Evolutionary conservation across 1,140 invertebrate genomes (phyloP).

Genomic region (Anagrus nilaparvatae): DNA sequence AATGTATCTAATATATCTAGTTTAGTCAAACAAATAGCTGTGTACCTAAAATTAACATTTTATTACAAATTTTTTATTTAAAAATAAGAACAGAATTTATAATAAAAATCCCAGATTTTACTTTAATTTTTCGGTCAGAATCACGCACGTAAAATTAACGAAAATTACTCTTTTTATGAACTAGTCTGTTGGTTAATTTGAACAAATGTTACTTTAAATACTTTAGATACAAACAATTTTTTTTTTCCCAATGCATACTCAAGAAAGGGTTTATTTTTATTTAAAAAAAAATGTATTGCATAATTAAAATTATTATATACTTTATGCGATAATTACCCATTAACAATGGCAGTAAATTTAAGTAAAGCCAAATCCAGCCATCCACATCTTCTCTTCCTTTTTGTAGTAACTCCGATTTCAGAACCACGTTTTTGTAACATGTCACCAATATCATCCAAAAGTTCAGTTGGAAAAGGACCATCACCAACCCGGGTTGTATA

Average conservation of each 20-base stretch:
- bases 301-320: too few relatives aligned
- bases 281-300: too few relatives aligned
- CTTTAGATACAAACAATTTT: too few relatives aligned
- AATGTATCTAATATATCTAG: conserved; percentile 92
- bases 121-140: too few relatives aligned
- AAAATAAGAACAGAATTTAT: neutral
- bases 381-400: conserved; percentile 88
- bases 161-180: too few relatives aligned
- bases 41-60: conserved; percentile 30
- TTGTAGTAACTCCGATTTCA: conserved; percentile 95
- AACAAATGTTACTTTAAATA: too few relatives aligned
- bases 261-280: too few relatives aligned
- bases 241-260: too few relatives aligned
- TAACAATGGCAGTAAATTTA: conserved; percentile 85
- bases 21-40: conserved; percentile 80
- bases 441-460: conserved; percentile 68
- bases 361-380: conserved; percentile 94
- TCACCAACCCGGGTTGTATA: conserved; percentile 97
- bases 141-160: too few relatives aligned
- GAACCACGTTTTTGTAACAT: conserved; percentile 73
- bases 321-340: conserved; percentile 80
- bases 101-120: neutral
- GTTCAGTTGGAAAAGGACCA: conserved; percentile 96
- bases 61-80: too few relatives aligned
- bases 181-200: too few relatives aligned